A percentile compares a stretch with the other conserved stretches of the same genome.
These are phyloP conservation scores for Glaucidium brasilianum DNA, from an alignment of 2,113 vertebrate species.

Conservation along the genomic window DNA sequence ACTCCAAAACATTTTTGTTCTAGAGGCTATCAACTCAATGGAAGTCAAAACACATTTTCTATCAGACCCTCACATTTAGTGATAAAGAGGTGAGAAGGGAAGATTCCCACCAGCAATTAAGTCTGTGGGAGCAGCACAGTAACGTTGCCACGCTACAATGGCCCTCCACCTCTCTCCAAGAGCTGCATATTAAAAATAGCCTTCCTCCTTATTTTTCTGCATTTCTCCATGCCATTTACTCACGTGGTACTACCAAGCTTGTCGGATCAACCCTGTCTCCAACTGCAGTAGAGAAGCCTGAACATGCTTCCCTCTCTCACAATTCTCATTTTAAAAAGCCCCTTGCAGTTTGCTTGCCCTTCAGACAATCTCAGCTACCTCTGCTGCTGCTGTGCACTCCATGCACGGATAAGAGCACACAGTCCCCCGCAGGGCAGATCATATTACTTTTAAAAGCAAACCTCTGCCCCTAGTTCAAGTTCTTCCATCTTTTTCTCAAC, in stretches of 20 bases:
- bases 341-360: background rate
- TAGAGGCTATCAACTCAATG: background rate
- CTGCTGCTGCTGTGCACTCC: background rate
- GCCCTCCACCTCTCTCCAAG: background rate
- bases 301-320: background rate
- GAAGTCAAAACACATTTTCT: background rate
- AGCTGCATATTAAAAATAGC: rapidly evolving
- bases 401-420: rapidly evolving
- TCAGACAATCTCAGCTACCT: background rate
- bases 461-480: background rate
- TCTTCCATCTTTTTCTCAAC: background rate
- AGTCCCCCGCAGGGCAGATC: background rate
- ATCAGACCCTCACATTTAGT: background rate
- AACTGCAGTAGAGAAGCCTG: background rate
- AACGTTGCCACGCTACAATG: rapidly evolving
- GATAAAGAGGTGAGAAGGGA: background rate
- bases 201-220: background rate
- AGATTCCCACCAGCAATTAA: background rate
- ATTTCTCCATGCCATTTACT: background rate
- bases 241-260: background rate
- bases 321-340: background rate
- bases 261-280: background rate
- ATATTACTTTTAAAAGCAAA: background rate
- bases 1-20: background rate
- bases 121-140: background rate